Evolutionary conservation across 2,797 vertebrate species (phyloP).

Genomic region (Diplodus puntazzo): DNA sequence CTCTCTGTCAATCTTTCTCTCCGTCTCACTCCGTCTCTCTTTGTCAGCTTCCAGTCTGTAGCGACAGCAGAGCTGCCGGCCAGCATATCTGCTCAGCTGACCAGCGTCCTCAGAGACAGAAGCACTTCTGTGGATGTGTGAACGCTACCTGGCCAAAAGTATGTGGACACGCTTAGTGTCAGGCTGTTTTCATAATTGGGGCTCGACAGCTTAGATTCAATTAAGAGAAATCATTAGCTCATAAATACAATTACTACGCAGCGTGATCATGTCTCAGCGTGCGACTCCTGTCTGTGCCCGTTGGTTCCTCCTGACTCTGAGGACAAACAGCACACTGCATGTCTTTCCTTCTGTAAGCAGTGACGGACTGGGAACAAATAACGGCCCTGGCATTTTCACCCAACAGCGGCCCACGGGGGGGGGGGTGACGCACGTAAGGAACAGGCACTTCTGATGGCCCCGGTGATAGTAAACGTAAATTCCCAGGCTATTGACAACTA

Average conservation of each 20-base stretch:
- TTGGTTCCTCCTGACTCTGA: background rate
- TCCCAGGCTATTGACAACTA: no score
- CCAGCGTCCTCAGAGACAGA: constrained; percentile 45
- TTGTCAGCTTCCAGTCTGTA: constrained; percentile 22
- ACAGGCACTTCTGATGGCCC: no score
- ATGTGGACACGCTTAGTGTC: background rate
- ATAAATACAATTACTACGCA: background rate
- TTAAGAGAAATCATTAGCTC: background rate
- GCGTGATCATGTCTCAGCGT: background rate
- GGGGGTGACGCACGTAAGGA: no score
- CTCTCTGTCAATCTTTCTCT: background rate
- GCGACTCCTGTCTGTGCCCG: background rate
- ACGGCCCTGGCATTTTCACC: no score
- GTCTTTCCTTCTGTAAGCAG: background rate
- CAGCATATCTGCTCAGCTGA: constrained; percentile 45
- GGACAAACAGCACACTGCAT: background rate
- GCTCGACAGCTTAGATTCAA: background rate
- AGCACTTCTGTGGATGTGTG: constrained; percentile 13
- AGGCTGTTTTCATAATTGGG: background rate
- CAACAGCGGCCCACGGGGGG: no score
- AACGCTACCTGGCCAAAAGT: background rate
- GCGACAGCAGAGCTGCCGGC: constrained; percentile 55
- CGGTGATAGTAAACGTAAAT: no score
- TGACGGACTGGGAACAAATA: no score
- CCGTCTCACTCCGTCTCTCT: constrained; percentile 24